Base-by-base conservation (phyloP, 2,888 invertebrate genomes). In the Nineta flava region DNA sequence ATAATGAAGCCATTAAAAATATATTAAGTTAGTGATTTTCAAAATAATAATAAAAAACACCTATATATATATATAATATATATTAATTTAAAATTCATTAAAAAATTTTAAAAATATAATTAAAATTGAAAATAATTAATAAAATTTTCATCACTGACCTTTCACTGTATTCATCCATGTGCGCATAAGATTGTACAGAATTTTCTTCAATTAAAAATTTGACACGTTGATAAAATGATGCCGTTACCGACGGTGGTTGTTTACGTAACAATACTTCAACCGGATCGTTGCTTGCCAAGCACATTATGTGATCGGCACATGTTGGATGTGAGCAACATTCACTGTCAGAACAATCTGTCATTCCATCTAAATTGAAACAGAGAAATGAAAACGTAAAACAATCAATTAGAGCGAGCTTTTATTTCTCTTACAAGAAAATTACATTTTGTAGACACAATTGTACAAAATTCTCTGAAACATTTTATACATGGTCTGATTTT, bases 191-290 rank as follows among this genome's bases (percentile, higher is more conserved):
- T 72, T 99, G 99, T 53, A 97, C 95, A 55, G 94, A 94, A 69
- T 95, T 93, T 68, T 96, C 94, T 72, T 97, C 96, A 56, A 99
- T 92, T 58, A 99, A 81, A 72, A 99, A 99, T 67, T 92, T 90
- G 69, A 96, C 94, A 50, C 95, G 79, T 66, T 97, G 94, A 66
- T 93, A 94, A 74, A 99, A 99, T 32, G 94, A 93, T 3, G 95
- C 94, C 19, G 95, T 95, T 58, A 93, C 92, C 41, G 91, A 90
- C 2, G 95, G 94, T 1, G 96, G 93, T 62, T 96, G 94, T 69
- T 96, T 95, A 49, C 95, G 79, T 7, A 96, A 78, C 32, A 99
- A 76, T 13, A 99, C 95, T 67, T 96, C 95, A 15, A 92, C 88
- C 0, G 99, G 99, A 66, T 96, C 93, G 63, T 93, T 92, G 60